These are phyloP conservation scores for Amphipoea lucens DNA, from an alignment of 2,888 invertebrate species.

Conservation along the genomic window DNA sequence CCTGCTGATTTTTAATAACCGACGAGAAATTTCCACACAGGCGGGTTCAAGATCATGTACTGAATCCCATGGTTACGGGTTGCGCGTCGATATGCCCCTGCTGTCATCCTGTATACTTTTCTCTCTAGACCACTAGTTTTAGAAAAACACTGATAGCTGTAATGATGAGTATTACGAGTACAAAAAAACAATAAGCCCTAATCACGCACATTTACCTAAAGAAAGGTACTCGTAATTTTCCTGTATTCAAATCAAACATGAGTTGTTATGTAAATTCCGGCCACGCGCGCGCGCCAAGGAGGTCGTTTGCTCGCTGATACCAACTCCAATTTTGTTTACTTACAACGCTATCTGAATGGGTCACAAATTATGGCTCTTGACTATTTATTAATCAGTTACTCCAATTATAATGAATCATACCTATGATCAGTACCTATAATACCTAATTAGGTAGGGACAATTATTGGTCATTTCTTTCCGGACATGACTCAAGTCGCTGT, in stretches of 20 bases:
- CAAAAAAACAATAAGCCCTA: conserved; percentile 15
- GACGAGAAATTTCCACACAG: no score
- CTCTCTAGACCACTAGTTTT: background rate
- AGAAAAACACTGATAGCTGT: background rate
- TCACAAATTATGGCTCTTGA: conserved; percentile 48
- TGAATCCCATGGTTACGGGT: no score
- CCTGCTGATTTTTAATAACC: no score
- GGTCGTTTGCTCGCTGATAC: conserved; percentile 55
- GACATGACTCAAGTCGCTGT: conserved; percentile 2
- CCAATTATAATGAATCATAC: conserved; percentile 37
- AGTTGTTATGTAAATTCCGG: conserved; percentile 29
- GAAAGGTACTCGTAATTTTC: conserved; percentile 14
- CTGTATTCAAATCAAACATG: conserved; percentile 23
- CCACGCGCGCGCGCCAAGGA: conserved; percentile 43
- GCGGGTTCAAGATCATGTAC: no score
- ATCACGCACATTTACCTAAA: conserved; percentile 13
- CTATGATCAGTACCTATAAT: background rate
- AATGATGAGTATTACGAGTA: background rate
- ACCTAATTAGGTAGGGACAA: background rate
- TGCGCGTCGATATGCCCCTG: no score
- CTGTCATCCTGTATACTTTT: background rate
- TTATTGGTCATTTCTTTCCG: conserved; percentile 12
- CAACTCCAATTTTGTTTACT: conserved; percentile 55
- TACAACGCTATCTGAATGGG: conserved; percentile 39
- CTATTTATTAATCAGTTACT: conserved; percentile 35